These are phyloP conservation scores for Dascillus cervinus DNA, from an alignment of 2,888 invertebrate species.

Conservation along the genomic window DNA sequence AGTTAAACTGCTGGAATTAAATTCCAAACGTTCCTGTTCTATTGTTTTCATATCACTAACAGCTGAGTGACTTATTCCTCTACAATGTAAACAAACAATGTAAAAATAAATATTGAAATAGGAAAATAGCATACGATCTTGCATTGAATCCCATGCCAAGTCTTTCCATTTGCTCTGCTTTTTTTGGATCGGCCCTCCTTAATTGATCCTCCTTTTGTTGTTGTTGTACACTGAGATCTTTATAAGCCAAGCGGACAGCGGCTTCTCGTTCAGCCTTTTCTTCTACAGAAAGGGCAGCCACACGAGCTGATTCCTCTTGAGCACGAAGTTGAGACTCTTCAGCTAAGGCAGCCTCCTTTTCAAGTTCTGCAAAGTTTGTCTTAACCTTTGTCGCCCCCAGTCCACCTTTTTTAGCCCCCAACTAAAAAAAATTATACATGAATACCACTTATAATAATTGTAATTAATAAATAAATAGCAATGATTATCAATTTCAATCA, in stretches of 20 bases:
- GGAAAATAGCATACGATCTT: constrained; percentile 40
- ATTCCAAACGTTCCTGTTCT: constrained; percentile 66
- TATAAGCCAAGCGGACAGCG: constrained; percentile 67
- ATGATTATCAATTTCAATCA: too few species aligned
- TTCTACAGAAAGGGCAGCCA: constrained; percentile 43
- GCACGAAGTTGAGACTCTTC: constrained; percentile 56
- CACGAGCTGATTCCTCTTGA: constrained; percentile 41
- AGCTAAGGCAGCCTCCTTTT: constrained; percentile 78
- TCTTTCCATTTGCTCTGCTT: constrained; percentile 82
- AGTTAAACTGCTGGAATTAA: constrained; percentile 40
- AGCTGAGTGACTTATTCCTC: constrained; percentile 77
- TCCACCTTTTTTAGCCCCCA: constrained; percentile 81
- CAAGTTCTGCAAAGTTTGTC: constrained; percentile 91
- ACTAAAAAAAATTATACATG: constrained; percentile 49
- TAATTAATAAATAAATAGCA: too few species aligned
- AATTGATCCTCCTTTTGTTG: constrained; percentile 66
- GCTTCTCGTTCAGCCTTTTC: constrained; percentile 65
- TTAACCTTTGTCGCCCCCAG: constrained; percentile 93
- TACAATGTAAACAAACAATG: constrained; percentile 29
- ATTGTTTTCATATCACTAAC: constrained; percentile 85
- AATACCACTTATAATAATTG: too few species aligned
- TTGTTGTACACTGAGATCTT: constrained; percentile 60
- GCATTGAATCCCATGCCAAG: constrained; percentile 82
- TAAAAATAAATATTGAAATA: constrained; percentile 6
- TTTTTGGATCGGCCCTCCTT: constrained; percentile 67